Base-by-base conservation (phyloP, 2,113 vertebrate genomes). In the Zeus faber region DNA sequence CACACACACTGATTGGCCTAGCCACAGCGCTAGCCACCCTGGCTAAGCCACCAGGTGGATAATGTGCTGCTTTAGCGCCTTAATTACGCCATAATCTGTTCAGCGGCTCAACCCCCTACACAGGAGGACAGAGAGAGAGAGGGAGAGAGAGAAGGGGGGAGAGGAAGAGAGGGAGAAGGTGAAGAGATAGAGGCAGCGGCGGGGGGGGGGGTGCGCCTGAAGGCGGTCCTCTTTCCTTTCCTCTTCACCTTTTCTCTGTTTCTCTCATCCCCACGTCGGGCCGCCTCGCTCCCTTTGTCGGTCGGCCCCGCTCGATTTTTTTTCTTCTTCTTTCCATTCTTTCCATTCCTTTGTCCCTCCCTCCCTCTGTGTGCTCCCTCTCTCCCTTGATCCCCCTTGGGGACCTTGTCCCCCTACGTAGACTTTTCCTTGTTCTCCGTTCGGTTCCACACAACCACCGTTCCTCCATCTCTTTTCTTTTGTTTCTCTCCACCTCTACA, bases 21-120 rank as follows among this genome's bases (percentile, higher is more conserved):
- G 51, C 80, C 88, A 90, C 88, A 89, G 70, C 51, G 77, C 76
- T 86, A 84, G 73, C 93, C 89, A 88, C 92, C 91, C 54, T 31
- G 60, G 76, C 76, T 82, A 93, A 93, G 92, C 92, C 95, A 95
- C 96, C 95, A 97, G 95, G 95, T 98, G 95, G 93, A 96, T 97
- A 96, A 97, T 96, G 95, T 89, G 88, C 91, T 89, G 92, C 93
- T 98, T 97, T 93, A 94, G 93, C 90, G 92, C 92, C 91, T 95
- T 97, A 98, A 99, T 98, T 95, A 97, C 83, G 91, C 91, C 89
- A 92, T 98, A 96, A 99, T 98, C 95, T 95, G 93, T 96, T 97
- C 93, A 93, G 91, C 79, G 86, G 85, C 92, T 92, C 92, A 93
- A 89, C 88, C 82, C 73, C 74, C 85, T 84, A 77, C 81, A 78